Base-by-base conservation (phyloP, 2,888 invertebrate genomes). In the Unio delphinus region DNA sequence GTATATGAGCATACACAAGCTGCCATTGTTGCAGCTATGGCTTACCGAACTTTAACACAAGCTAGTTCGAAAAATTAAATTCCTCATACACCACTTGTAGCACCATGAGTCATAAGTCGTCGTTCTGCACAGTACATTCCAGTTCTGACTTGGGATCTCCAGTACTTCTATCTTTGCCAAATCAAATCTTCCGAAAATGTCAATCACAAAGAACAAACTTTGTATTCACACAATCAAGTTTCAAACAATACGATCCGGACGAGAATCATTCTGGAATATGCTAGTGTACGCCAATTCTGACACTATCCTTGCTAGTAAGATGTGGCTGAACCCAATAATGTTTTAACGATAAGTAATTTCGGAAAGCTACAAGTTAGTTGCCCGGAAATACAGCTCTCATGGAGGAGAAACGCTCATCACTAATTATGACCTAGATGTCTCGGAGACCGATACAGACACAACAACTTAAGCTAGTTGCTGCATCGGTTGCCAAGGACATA, bases 381-480 rank as follows among this genome's bases (percentile, higher is more conserved):
- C 68, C 4, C 58, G 59, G 26, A 64, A 55, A 11, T 64, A 64
- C 26, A n/a, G 45, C 54, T 55, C 5, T 20, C 60, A 64, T 64
- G 63, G 63, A 8, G 63, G 58, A 57, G 63, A 58, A 18, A 63
- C 58, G 6, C 61, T 67, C 34, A 57, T 57, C 15, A 57, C 67
- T 3, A 67, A 62, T 28, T 56, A 56, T n/a, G 34, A 55, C 23
- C 5, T 61, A 18, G 23, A 11, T 11, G 67, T 61, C 15, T 58
- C n/a, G 26, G 15, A 67, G 4, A 20, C 45, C 15, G 28, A 55
- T 28, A 30, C 55, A 20, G 7, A 66, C n/a, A 60, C 58, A 15
- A 55, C 26, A 8, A 57, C 70, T 28, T 68, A 74, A 4, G 28
- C 54, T 70, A 18, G 64, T 69, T 5, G 74, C 70, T n/a, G 69